Evolutionary conservation across 1,140 invertebrate genomes (phyloP).

Genomic region (Ceratoteleas bidentatus): DNA sequence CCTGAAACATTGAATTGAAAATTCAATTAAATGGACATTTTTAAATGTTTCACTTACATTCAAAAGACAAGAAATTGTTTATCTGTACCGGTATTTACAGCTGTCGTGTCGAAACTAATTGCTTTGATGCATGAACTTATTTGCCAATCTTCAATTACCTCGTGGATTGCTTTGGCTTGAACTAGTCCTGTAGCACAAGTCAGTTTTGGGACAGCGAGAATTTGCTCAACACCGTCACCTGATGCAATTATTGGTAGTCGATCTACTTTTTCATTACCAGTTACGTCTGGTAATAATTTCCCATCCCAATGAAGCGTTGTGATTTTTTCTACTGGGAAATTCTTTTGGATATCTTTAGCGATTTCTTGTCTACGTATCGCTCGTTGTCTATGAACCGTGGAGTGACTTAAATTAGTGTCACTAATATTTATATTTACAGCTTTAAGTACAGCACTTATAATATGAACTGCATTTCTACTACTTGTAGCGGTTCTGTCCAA

Average conservation of each 20-base stretch:
- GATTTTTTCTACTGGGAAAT: slow-evolving; percentile 3
- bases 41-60: not conserved
- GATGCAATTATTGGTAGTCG: slow-evolving; percentile 17
- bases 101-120: slow-evolving; percentile 16
- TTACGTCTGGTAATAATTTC: slow-evolving; percentile 30
- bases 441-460: slow-evolving; percentile 21
- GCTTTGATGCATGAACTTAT: not conserved
- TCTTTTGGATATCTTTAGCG: slow-evolving; percentile 19
- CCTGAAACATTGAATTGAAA: slow-evolving; percentile 18
- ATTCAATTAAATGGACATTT: not conserved
- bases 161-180: slow-evolving; percentile 17
- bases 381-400: slow-evolving; percentile 20
- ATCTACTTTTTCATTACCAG: slow-evolving; percentile 15
- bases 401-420: slow-evolving; percentile 1
- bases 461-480: slow-evolving; percentile 33
- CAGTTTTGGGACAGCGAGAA: slow-evolving; percentile 21
- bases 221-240: slow-evolving; percentile 11
- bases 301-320: slow-evolving; percentile 41
- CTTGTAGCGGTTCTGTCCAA: slow-evolving; percentile 34
- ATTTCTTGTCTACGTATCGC: slow-evolving; percentile 11
- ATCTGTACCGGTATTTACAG: slow-evolving; percentile 23
- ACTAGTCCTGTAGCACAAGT: slow-evolving; percentile 8
- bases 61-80: not conserved
- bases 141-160: slow-evolving; percentile 7
- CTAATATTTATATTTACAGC: slow-evolving; percentile 3